Percentiles rank a stretch among this genome's conserved stretches.
These are phyloP conservation scores for Nineta flava DNA, from an alignment of 2,888 invertebrate genomes.

Conservation along the genomic window DNA sequence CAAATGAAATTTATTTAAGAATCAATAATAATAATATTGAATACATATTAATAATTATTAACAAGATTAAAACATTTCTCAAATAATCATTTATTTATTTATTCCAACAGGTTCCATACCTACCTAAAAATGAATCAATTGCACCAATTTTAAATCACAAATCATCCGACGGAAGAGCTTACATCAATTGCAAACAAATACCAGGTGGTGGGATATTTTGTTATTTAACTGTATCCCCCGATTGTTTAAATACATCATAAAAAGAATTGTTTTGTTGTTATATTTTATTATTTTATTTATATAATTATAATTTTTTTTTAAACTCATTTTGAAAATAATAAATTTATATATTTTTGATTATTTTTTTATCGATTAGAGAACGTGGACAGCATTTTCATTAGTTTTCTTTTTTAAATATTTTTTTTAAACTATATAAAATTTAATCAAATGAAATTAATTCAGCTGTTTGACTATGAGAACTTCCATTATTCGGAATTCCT, in stretches of 20 bases:
- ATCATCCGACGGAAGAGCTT: constrained; percentile 35
- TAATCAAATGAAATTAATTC: constrained; percentile 73
- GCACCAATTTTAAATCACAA: constrained; percentile 32
- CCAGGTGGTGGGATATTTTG: constrained; percentile 36
- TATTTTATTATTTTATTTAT: not conserved
- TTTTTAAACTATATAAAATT: constrained; percentile 15
- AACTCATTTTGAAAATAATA: not conserved
- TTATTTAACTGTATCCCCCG: constrained; percentile 38
- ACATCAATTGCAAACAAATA: constrained; percentile 32
- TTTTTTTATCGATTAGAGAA: not conserved
- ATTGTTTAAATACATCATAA: constrained; percentile 15
- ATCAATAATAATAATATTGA: not conserved
- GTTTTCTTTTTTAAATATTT: no score
- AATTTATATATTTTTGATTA: not conserved
- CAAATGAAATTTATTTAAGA: not conserved
- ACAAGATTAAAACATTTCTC: not conserved
- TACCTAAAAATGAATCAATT: constrained; percentile 34
- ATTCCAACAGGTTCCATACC: constrained; percentile 23
- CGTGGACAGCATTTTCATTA: not conserved
- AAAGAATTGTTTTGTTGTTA: not conserved
- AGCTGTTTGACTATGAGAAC: constrained; percentile 42
- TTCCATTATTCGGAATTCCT: constrained; percentile 13
- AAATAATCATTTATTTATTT: not conserved
- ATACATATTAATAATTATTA: not conserved
- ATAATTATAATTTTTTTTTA: not conserved